Conservation (phyloP, 1,140 invertebrate genomes). For the Mactra quadrangularis region DNA sequence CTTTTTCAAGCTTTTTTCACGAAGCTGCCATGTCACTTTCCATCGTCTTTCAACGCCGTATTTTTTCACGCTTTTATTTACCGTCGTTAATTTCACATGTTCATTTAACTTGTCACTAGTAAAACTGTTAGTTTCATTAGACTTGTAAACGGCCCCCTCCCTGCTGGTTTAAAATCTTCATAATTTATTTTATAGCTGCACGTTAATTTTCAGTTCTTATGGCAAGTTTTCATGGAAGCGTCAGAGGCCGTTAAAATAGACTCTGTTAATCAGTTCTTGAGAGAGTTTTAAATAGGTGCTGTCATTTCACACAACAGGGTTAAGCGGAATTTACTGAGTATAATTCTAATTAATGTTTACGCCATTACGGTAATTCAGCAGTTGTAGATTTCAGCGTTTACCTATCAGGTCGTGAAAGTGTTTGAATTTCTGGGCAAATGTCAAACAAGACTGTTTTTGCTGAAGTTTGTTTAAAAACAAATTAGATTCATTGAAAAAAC, state of each 20-base stretch:
- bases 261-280: slow-evolving; percentile 27
- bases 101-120: slow-evolving; percentile 63
- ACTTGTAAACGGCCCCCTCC: slow-evolving; percentile 47
- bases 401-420: slow-evolving; percentile 8
- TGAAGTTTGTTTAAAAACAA: slow-evolving; percentile 58
- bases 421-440: slow-evolving; percentile 28
- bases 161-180: slow-evolving; percentile 52
- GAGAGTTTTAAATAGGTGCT: slow-evolving; percentile 26
- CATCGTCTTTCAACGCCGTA: slow-evolving; percentile 49
- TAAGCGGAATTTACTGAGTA: slow-evolving; percentile 51
- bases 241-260: not conserved
- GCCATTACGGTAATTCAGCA: slow-evolving; percentile 55
- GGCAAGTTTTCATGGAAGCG: slow-evolving; percentile 9
- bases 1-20: not conserved
- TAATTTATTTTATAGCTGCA: slow-evolving; percentile 62
- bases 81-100: slow-evolving; percentile 61
- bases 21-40: slow-evolving; percentile 22
- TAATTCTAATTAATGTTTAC: slow-evolving; percentile 65
- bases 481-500: slow-evolving; percentile 38
- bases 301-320: slow-evolving; percentile 60
- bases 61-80: slow-evolving; percentile 53
- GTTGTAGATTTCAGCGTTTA: slow-evolving; percentile 47
- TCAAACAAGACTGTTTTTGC: slow-evolving; percentile 53
- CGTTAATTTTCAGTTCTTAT: slow-evolving; percentile 21
- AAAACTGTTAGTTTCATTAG: slow-evolving; percentile 64